Evolutionary conservation across 2,113 vertebrate species (phyloP).

Genomic region (Melanotaenia duboulayi): DNA sequence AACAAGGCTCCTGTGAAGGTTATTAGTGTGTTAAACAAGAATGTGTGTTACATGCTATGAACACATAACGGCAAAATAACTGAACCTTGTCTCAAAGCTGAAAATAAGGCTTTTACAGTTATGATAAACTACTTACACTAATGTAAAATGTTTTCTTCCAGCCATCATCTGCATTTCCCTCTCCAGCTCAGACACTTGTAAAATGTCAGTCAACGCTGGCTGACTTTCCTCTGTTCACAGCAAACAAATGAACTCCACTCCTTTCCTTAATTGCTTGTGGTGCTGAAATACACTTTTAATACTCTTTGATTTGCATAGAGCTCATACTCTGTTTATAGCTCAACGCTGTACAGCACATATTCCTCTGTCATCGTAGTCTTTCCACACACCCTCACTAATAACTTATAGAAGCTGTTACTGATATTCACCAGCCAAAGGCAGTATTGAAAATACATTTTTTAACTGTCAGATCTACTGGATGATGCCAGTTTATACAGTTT

Average conservation of each 20-base stretch:
- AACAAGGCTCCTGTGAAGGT: too few relatives aligned
- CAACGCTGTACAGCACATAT: slow-evolving; percentile 32
- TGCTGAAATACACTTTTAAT: slow-evolving; percentile 36
- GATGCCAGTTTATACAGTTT: slow-evolving; percentile 55
- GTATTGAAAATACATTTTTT: slow-evolving; percentile 48
- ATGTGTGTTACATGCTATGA: too few relatives aligned
- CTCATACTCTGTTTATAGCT: slow-evolving; percentile 56
- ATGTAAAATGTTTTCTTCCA: too few relatives aligned
- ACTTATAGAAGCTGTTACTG: slow-evolving; percentile 61
- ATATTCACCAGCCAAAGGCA: slow-evolving; percentile 53
- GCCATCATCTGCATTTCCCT: too few relatives aligned
- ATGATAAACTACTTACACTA: too few relatives aligned
- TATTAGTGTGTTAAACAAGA: too few relatives aligned
- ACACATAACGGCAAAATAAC: too few relatives aligned
- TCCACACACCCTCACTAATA: slow-evolving; percentile 56
- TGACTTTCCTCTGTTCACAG: slow-evolving; percentile 30
- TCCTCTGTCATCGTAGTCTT: slow-evolving; percentile 64
- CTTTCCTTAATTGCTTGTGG: slow-evolving; percentile 22
- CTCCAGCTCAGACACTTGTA: slow-evolving; percentile 1
- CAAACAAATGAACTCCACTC: slow-evolving; percentile 31
- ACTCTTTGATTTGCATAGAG: slow-evolving; percentile 29
- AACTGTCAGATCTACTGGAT: slow-evolving; percentile 55
- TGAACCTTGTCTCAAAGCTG: too few relatives aligned
- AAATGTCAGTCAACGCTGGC: slow-evolving; percentile 38
- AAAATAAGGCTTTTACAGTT: too few relatives aligned